These are phyloP conservation scores for Chaenodraco wilsoni DNA, from an alignment of 2,797 vertebrate species.

Conservation along the genomic window DNA sequence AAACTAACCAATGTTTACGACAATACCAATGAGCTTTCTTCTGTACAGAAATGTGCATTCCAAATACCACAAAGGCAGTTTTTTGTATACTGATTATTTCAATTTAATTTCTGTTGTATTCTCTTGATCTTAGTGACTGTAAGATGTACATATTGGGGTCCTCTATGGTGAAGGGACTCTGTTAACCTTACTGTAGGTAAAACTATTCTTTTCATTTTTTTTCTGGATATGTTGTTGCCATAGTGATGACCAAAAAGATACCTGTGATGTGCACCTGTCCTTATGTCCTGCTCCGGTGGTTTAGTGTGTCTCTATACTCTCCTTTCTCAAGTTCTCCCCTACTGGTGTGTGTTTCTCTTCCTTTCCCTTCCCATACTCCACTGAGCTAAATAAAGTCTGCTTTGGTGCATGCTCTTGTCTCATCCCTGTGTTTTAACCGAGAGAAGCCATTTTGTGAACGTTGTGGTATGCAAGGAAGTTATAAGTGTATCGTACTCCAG, in stretches of 20 bases:
- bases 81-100: constrained; percentile 77
- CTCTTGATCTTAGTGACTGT: constrained; percentile 82
- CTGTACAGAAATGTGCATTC: constrained; percentile 90
- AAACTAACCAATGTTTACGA: constrained; percentile 89
- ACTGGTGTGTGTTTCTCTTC: constrained; percentile 81
- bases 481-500: constrained; percentile 59
- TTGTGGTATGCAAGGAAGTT: constrained; percentile 59
- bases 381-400: constrained; percentile 90
- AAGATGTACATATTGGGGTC: constrained; percentile 83
- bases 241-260: constrained; percentile 90
- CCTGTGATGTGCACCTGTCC: constrained; percentile 89
- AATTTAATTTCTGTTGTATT: constrained; percentile 73
- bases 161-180: constrained; percentile 79
- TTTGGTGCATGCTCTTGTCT: constrained; percentile 82
- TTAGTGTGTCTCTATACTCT: constrained; percentile 81
- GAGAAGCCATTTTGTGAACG: constrained; percentile 74
- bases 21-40: constrained; percentile 91
- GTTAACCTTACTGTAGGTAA: constrained; percentile 84
- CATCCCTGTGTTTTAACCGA: constrained; percentile 70
- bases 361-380: constrained; percentile 80
- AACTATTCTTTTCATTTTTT: constrained; percentile 74
- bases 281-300: constrained; percentile 87
- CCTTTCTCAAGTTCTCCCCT: constrained; percentile 71
- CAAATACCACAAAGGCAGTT: constrained; percentile 87
- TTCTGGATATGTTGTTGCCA: constrained; percentile 87